phyloP scores from a whole-genome alignment of 2,113 vertebrate species.

The Lipophrys pholis region DNA sequence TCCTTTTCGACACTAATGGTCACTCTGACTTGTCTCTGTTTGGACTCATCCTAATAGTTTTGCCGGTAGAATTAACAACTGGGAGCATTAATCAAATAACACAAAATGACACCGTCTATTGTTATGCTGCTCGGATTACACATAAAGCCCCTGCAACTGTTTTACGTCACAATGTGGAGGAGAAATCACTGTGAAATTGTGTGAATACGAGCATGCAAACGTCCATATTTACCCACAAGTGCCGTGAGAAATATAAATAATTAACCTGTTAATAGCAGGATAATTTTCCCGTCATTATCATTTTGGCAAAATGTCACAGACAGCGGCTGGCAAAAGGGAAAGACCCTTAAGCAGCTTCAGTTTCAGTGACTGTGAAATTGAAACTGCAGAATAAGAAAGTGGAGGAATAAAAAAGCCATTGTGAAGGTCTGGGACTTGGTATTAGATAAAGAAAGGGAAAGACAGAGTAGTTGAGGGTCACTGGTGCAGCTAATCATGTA shows the following conservation, averaged over 20 bases:
- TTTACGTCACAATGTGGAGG: not conserved
- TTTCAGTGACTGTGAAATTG: slow-evolving; percentile 53
- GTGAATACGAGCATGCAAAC: not conserved
- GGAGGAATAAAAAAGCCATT: slow-evolving; percentile 4
- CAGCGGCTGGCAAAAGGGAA: slow-evolving; percentile 6
- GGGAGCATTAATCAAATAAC: not conserved
- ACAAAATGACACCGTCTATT: too few relatives aligned
- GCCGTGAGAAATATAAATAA: slow-evolving; percentile 42
- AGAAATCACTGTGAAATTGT: not conserved
- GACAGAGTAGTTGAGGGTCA: not conserved
- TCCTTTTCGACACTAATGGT: slow-evolving; percentile 3
- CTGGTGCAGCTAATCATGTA: slow-evolving; percentile 33
- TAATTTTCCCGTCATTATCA: slow-evolving; percentile 44
- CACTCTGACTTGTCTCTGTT: slow-evolving; percentile 1
- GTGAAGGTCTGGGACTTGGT: slow-evolving; percentile 4
- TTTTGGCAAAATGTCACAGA: slow-evolving; percentile 47
- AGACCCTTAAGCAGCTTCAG: slow-evolving; percentile 12
- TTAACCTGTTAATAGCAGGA: slow-evolving; percentile 44
- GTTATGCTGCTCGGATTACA: not conserved
- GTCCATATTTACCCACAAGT: slow-evolving; percentile 26
- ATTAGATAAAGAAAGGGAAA: slow-evolving; percentile 20
- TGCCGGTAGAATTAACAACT: not conserved
- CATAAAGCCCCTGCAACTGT: not conserved
- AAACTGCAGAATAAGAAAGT: slow-evolving; percentile 20
- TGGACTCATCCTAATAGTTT: not conserved